Conservation (phyloP, 2,888 invertebrate genomes). For the Drosophila kambysellisi region DNA sequence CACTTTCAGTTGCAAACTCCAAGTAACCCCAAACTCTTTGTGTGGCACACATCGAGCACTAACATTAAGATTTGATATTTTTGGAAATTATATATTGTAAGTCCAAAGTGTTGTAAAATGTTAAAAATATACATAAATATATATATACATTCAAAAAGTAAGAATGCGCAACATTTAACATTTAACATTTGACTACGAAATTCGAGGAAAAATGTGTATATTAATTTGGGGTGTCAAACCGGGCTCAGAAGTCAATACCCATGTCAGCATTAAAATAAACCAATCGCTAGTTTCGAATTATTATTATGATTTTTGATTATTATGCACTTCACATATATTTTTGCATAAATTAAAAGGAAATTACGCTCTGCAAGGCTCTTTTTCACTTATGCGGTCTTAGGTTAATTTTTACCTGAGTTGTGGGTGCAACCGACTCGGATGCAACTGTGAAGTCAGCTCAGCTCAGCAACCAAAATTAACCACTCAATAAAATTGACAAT, state of each 20-base stretch:
- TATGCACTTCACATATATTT: not conserved
- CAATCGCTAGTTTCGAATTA: not conserved
- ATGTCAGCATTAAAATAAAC: not conserved
- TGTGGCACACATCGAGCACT: constrained; percentile 46
- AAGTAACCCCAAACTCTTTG: constrained; percentile 33
- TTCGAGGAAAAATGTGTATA: not conserved
- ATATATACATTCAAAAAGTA: not conserved
- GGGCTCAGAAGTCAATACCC: not conserved
- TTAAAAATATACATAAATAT: constrained; percentile 47
- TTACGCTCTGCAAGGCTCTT: not conserved
- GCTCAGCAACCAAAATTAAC: not conserved
- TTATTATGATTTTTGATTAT: not conserved
- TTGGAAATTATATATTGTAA: constrained; percentile 56
- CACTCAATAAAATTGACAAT: not conserved
- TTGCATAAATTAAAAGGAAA: not conserved
- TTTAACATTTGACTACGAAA: not conserved
- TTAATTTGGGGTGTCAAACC: not conserved
- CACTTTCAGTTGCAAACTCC: constrained; percentile 48
- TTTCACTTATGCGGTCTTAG: not conserved
- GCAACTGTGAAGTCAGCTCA: not conserved
- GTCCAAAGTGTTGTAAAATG: constrained; percentile 67
- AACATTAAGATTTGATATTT: constrained; percentile 67
- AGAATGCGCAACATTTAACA: not conserved
- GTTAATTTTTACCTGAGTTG: not conserved
- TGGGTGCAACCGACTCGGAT: not conserved